phyloP scores from a whole-genome alignment of 2,113 vertebrate genomes.

The Cyanocitta stelleri region DNA sequence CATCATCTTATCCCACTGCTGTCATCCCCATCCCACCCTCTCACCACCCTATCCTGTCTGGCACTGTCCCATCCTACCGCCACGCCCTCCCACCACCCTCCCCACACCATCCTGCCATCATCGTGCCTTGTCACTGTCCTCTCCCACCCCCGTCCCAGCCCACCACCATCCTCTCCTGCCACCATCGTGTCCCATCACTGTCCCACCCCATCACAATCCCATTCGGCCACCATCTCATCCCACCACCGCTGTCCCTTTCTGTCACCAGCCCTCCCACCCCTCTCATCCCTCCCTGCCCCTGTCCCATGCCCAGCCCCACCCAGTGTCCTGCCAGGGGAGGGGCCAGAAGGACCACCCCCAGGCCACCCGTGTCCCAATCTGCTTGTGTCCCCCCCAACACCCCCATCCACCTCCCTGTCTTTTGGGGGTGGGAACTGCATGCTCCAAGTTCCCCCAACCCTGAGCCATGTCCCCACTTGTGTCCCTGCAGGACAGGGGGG shows the following conservation, averaged over 20 bases:
- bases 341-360: too few relatives aligned
- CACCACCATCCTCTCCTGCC: neutral
- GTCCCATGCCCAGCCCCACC: neutral
- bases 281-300: neutral
- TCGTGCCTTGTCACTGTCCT: neutral
- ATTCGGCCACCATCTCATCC: neutral
- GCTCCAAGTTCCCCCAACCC: neutral
- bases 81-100: neutral
- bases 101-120: neutral
- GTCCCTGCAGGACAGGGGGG: constrained; percentile 20
- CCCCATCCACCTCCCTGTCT: neutral
- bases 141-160: too few relatives aligned
- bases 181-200: neutral
- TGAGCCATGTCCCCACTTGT: neutral
- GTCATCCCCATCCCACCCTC: neutral
- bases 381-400: neutral
- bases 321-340: neutral
- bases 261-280: neutral
- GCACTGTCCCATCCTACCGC: neutral
- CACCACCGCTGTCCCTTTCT: neutral
- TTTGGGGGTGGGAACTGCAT: neutral
- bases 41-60: too few relatives aligned
- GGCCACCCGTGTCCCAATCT: neutral
- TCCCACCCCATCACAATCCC: too few relatives aligned
- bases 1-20: neutral